Evolutionary conservation across 2,888 invertebrate genomes (phyloP), one percentile per base, ranked within the genome.

Genomic region (Netelia virgata): DNA sequence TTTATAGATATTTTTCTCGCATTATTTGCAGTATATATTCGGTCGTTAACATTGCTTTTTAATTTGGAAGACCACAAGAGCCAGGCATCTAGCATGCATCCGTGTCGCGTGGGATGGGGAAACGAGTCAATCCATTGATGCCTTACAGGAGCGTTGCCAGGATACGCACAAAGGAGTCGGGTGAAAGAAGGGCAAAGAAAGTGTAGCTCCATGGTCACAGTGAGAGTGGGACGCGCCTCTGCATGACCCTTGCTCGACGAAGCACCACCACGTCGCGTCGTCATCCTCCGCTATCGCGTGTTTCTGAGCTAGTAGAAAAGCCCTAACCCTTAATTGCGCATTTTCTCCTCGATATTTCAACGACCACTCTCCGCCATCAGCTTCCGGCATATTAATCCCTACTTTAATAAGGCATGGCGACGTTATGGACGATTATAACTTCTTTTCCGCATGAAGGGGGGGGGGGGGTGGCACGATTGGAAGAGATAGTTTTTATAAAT

Each of bases 131-230:
- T 50, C 43, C 43, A 53, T 28, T 16, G 64, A 64, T 64, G 61
- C 50, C 70, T 41, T 50, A 47, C 57, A 66, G 18, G 61, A 57
- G 64, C 53, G 82, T 82, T 76, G 81, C 85, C 81, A 75, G 83
- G 85, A 75, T 81, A 86, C 81, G 53, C 28, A 16, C 9, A 43
- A 28, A 47, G 63, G 64, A 23, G 20, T 14, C 28, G 47, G 16
- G 28, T 14, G 50, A 36, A 41, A 18, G 28, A 50, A 36, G 47
- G 14, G 47, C 28, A 16, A 9, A 18, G 6, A 20, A 57, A 9
- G 57, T n/a, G 20, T 10, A 57, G 14, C 10, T 18, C 8, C 57
- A 57, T 20, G 47, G 43, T 14, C 69, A 41, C 68, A 18, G 57
- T 28, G 18, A 18, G 59, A 50, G 59, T 68, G 77, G 50, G 57